These are phyloP conservation scores for Microtus oregoni DNA, from an alignment of 2,113 vertebrate genomes.

Conservation along the genomic window DNA sequence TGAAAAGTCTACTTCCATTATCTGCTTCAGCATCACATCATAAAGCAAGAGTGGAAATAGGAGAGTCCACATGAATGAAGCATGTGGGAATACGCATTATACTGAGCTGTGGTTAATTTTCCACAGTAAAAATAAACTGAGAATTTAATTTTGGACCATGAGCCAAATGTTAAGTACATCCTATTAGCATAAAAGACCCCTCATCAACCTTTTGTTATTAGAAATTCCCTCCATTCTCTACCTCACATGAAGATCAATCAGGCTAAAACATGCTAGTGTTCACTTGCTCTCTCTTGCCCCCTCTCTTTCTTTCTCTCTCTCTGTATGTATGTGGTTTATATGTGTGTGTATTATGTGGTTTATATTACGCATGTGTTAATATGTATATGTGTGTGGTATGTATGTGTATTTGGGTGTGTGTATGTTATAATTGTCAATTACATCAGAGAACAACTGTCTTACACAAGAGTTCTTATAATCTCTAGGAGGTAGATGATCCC, in stretches of 20 bases:
- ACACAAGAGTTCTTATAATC: background rate
- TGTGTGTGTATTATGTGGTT: background rate
- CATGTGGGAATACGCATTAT: background rate
- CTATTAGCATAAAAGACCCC: background rate
- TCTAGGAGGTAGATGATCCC: background rate
- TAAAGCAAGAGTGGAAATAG: background rate
- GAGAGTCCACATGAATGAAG: background rate
- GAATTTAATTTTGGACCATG: background rate
- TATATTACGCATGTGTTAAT: no score
- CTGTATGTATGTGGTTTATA: no score
- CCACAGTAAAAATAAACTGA: background rate
- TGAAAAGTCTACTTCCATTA: background rate
- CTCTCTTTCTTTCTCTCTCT: no score
- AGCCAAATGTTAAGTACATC: constrained; percentile 41
- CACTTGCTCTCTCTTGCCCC: no score
- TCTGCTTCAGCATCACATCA: background rate
- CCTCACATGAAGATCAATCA: background rate
- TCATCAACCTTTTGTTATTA: background rate
- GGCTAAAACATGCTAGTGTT: background rate
- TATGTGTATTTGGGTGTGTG: no score
- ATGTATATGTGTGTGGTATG: no score
- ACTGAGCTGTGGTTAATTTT: background rate
- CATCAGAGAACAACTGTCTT: background rate
- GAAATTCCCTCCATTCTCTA: background rate
- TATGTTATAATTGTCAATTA: background rate